Evolutionary conservation across 2,797 vertebrate species (phyloP), one percentile per base, ranked within the genome.

Genomic region (Micropoecilia bifurca): DNA sequence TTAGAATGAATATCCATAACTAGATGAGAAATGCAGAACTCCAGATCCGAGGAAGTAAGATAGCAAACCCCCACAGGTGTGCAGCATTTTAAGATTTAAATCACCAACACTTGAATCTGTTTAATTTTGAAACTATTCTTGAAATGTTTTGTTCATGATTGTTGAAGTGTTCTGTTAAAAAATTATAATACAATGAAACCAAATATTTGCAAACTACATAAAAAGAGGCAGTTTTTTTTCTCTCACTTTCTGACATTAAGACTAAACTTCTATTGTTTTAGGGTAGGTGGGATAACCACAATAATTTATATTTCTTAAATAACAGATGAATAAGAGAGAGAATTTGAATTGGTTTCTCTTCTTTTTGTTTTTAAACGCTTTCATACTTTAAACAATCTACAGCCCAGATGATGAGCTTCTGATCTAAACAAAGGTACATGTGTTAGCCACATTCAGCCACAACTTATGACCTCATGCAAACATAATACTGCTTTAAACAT

Each of bases 11-110:
- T 18, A 30, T 55, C 63, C 76, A 50, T 71, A 74, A 39, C 7
- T 4, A 82, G 71, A 75, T 77, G 71, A 83, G 59, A 79, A 81
- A 88, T 87, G 84, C 80, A 83, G 46, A 87, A 78, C 69, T 71
- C 79, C 61, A 63, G 69, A 78, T 59, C 9, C 16, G 59, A 55
- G 63, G 66, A 80, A 68, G 66, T 50, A 57, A 79, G 80, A 48
- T 83, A 61, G 83, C 66, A 86, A 85, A 12, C 77, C 84, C 36
- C 68, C 69, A 61, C 66, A 46, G 30, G n/a, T 77, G 36, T 71
- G 14, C 55, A 63, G 87, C 87, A 83, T 87, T 83, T 91, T 91
- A 87, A 89, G 82, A 48, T 75, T 78, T 30, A 57, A 73, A 72
- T 77, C 80, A 88, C 85, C 9, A 87, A 90, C 91, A 81, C 55